Base-by-base conservation (phyloP, 1,140 invertebrate species). In the Oreohelix idahoensis region DNA sequence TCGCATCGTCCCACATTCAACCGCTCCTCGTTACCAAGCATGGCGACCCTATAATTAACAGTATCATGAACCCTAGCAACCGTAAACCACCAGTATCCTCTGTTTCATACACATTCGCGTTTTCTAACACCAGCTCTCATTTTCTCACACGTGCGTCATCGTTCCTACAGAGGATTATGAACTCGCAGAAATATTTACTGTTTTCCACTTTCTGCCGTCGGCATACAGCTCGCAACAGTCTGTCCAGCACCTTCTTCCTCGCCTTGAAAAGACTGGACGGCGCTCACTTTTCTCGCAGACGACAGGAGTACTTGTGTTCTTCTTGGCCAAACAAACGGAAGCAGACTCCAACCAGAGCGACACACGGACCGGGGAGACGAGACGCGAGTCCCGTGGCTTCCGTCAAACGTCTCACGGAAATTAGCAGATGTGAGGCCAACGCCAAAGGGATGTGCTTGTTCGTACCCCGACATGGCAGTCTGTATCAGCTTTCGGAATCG, bases 401-500 rank as follows among this genome's bases (percentile, higher is more conserved):
- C 63, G 63, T 32, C 63, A 66, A 32, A 66, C 63, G 63, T 66
- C 63, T 66, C 63, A 66, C 63, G 20, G 2, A 32, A n/a, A n/a
- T n/a, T 32, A 35, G 63, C 63, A 66, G n/a, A 11, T 17, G 29
- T 5, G n/a, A 66, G 63, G n/a, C n/a, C 5, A 66, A n/a, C n/a
- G 8, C 63, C 17, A 66, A 32, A 66, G 63, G 53, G 29, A 66
- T 23, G 29, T 35, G 63, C 32, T 66, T 66, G 63, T 66, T 66
- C 63, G 4, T 2, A 32, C n/a, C n/a, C 63, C 63, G 63, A 5
- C n/a, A 66, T 66, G 63, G 29, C 63, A 32, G n/a, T 32, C 63
- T 66, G 29, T 66, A 66, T 66, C 63, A 66, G 20, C n/a, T 29
- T 29, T 66, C 29, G 63, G 63, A 66, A 66, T 66, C 63, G n/a